These are phyloP conservation scores for Doryteuthis pealeii DNA, from an alignment of 1,140 invertebrate genomes.

Conservation along the genomic window DNA sequence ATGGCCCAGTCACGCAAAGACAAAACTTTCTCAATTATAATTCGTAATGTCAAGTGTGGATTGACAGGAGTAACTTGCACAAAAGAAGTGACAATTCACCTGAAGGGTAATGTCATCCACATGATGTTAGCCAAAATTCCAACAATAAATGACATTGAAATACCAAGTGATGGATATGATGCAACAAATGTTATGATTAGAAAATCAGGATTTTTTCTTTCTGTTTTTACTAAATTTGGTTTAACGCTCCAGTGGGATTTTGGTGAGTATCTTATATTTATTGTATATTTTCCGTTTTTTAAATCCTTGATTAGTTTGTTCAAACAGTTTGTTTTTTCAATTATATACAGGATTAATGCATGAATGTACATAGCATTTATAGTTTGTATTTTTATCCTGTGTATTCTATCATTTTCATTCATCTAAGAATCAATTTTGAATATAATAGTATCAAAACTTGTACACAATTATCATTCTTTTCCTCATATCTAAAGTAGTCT, in stretches of 20 bases:
- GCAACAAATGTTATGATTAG: constrained; percentile 9
- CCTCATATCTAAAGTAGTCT: too few relatives aligned
- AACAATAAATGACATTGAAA: constrained; percentile 9
- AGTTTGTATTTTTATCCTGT: too few relatives aligned
- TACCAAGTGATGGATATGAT: constrained; percentile 9
- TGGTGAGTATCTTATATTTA: constrained; percentile 22
- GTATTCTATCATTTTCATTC: too few relatives aligned
- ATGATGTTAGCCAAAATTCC: constrained; percentile 16
- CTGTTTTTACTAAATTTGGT: constrained; percentile 14
- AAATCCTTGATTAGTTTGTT: too few relatives aligned
- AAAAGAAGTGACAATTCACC: constrained; percentile 72
- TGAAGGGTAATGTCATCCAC: constrained; percentile 47
- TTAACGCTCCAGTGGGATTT: constrained; percentile 29
- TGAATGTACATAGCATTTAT: too few relatives aligned
- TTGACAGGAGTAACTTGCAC: constrained; percentile 81
- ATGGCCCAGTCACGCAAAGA: constrained; percentile 65
- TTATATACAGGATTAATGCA: too few relatives aligned
- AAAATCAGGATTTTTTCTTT: constrained; percentile 6
- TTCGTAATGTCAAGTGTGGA: constrained; percentile 79
- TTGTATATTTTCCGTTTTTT: background rate
- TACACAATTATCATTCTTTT: too few relatives aligned
- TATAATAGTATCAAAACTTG: too few relatives aligned
- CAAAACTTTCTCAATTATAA: constrained; percentile 22
- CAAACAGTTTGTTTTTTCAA: too few relatives aligned
- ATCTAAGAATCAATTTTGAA: too few relatives aligned